These are phyloP conservation scores for Antheraea yamamai DNA, from an alignment of 2,888 invertebrate species.

Conservation along the genomic window DNA sequence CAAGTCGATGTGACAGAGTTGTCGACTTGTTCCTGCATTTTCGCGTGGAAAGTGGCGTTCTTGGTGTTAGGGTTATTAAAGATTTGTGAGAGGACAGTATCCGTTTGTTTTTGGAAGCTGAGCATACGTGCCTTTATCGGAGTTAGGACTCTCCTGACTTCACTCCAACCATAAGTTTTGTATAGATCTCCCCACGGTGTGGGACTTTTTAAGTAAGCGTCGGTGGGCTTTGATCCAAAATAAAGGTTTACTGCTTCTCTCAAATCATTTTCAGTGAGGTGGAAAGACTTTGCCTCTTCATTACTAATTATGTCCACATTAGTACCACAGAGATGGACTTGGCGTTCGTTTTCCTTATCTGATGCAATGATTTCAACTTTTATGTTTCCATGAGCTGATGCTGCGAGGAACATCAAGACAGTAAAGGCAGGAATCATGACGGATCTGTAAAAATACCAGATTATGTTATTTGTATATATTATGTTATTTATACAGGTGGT, in stretches of 20 bases:
- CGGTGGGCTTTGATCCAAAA: constrained; percentile 37
- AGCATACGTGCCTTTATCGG: constrained; percentile 35
- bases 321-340: constrained; percentile 28
- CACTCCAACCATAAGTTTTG: constrained; percentile 39
- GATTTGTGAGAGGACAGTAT: constrained; percentile 30
- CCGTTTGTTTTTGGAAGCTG: constrained; percentile 29
- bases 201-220: constrained; percentile 42
- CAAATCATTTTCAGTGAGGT: constrained; percentile 35
- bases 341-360: constrained; percentile 24
- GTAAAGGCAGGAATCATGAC: not conserved
- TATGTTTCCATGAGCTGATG: constrained; percentile 23
- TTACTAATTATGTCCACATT: constrained; percentile 38
- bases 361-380: constrained; percentile 23
- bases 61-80: constrained; percentile 36
- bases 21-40: constrained; percentile 35
- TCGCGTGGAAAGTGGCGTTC: constrained; percentile 33
- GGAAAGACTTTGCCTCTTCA: constrained; percentile 36
- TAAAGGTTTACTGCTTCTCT: constrained; percentile 32
- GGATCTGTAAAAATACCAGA: not conserved
- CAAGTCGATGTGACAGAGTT: constrained; percentile 40
- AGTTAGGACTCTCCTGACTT: constrained; percentile 37
- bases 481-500: not conserved
- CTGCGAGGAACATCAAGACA: constrained; percentile 24
- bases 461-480: not conserved
- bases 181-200: constrained; percentile 52